Conservation (phyloP, 2,113 vertebrate genomes). For the Henicopernis longicauda region DNA sequence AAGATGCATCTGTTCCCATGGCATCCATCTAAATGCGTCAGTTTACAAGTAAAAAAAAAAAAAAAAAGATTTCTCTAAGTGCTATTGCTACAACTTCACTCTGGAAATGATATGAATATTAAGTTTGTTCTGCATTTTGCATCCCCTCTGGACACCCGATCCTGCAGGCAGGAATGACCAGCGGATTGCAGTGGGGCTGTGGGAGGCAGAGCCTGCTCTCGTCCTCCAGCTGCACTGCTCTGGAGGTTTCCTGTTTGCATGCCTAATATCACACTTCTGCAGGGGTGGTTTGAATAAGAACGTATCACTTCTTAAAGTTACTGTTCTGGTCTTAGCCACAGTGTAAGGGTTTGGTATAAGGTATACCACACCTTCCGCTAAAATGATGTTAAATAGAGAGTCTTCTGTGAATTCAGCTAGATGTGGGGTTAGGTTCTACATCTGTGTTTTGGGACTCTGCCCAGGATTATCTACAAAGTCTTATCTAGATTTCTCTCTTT, state of each 20-base stretch:
- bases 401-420: background rate
- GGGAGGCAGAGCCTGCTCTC: background rate
- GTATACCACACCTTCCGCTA: background rate
- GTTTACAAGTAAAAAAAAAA: background rate
- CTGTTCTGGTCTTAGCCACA: background rate
- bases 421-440: background rate
- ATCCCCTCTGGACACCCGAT: fast-evolving
- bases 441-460: background rate
- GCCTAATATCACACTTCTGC: background rate
- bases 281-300: background rate
- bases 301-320: background rate
- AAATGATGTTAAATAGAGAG: background rate
- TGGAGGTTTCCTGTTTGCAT: background rate
- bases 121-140: background rate
- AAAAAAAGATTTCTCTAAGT: background rate
- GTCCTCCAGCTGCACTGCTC: background rate
- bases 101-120: background rate
- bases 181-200: background rate
- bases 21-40: background rate
- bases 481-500: background rate
- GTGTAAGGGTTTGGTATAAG: background rate
- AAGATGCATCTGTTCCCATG: background rate
- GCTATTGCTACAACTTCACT: background rate
- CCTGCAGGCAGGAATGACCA: background rate
- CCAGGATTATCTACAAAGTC: background rate